Evolutionary conservation across 2,888 invertebrate species (phyloP), one percentile per base, ranked within the genome.

Genomic region (Pyrgus malvae): DNA sequence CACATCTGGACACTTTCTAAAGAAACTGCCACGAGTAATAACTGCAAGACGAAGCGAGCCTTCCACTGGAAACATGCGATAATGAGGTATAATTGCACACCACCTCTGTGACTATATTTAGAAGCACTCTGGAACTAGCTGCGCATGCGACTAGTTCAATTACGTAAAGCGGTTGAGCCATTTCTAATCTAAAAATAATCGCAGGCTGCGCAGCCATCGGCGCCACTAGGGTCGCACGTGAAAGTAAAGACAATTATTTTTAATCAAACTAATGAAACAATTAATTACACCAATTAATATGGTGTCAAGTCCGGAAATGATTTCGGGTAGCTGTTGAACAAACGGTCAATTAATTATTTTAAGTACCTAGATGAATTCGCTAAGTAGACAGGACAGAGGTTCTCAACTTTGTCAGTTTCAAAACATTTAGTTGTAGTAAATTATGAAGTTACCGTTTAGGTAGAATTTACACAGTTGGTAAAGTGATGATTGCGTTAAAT

Each of bases 141-240:
- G 78, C 76, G 86, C 84, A 82, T 87, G 82, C 83, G 85, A 82
- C 89, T 78, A 71, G 85, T 81, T 86, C 82, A 90, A 90, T 89
- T 90, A 89, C 90, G 86, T 90, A 90, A 89, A 89, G 88, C 86
- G 80, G 89, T 87, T 88, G 84, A 84, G 89, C 88, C 89, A 89
- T 90, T 90, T 90, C 90, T 90, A 90, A 90, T 90, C 90, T 89
- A 90, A 90, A 90, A 90, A 90, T 90, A 90, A 90, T 90, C 90
- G 88, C 80, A 87, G 90, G 87, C 86, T 86, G 74, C 77, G 69
- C 76, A 80, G 84, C 77, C 83, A 76, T 77, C 76, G 89, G 88
- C 88, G 89, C 90, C 89, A 83, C 76, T 78, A 76, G 83, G 83
- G 80, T 84, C 79, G 77, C 80, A 80, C 78, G 85, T 85, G 90